Evolutionary conservation across 2,888 invertebrate species (phyloP), one percentile per base, ranked within the genome.

Genomic region (Bhutanitis thaidina): DNA sequence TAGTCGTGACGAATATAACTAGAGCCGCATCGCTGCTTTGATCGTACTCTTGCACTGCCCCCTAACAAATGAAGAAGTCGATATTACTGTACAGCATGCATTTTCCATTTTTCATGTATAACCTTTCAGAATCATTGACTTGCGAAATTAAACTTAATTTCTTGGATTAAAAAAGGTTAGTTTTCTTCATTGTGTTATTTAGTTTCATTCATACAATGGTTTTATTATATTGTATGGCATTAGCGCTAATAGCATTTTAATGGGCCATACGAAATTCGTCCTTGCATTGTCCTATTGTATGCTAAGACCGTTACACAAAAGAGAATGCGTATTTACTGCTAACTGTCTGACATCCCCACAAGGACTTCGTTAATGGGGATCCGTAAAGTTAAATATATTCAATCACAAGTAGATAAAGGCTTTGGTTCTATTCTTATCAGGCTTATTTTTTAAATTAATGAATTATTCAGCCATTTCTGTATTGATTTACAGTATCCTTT

Each of bases 241-340:
- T 43, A 46, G 34, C 13, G 32, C 43, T 81, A 83, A 86, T 82
- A 78, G 80, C 71, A 62, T 77, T 85, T 86, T 86, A 85, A 86
- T 86, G 75, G 72, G 76, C 76, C 74, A 80, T 77, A 77, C 76
- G 73, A 80, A 81, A 81, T 73, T 75, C 82, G 84, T 82, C 87
- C 87, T 86, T 87, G 83, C 78, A 69, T 85, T 86, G 86, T 86
- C 65, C 81, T 61, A 83, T 87, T 86, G 85, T 84, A 61, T 69
- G 68, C 60, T 59, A 62, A 67, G 74, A 75, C 67, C 68, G 69
- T 68, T 65, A 69, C 68, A 77, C 77, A 75, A 80, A 78, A 77
- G 74, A 68, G 77, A 80, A 77, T 80, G 80, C 77, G 69, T 55
- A 44, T 76, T 75, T 62, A 61, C 67, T 58, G 61, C 58, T 52